Evolutionary conservation across 1,140 invertebrate species (phyloP).

Genomic region (Cyphomyrmex costatus): DNA sequence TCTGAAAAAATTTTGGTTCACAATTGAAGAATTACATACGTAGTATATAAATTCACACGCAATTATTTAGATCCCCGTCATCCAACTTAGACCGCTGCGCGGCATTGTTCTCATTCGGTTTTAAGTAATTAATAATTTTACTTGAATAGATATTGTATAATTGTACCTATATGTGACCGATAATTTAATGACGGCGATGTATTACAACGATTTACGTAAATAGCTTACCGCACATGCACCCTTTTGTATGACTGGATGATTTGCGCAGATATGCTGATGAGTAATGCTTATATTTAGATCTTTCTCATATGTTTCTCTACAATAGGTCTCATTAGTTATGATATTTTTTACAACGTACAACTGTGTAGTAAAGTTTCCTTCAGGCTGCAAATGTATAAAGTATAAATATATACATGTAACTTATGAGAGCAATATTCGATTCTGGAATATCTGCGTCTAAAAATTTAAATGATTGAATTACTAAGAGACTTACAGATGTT

Average conservation of each 20-base stretch:
- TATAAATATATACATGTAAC: constrained; percentile 31
- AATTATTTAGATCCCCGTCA: too few relatives aligned
- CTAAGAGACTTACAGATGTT: constrained; percentile 57
- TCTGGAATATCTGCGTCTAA: not conserved
- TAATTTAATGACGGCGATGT: constrained; percentile 14
- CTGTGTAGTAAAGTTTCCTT: constrained; percentile 47
- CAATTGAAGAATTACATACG: too few relatives aligned
- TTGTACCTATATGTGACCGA: too few relatives aligned
- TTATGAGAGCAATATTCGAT: not conserved
- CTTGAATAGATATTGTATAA: too few relatives aligned
- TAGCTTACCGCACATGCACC: constrained; percentile 73
- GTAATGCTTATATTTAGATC: too few relatives aligned
- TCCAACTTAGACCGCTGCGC: too few relatives aligned
- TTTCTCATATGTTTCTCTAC: constrained; percentile 32
- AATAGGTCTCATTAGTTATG: constrained; percentile 59
- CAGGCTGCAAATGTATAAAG: constrained; percentile 53
- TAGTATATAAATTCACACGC: too few relatives aligned
- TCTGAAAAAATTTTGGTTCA: too few relatives aligned
- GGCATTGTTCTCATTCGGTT: too few relatives aligned
- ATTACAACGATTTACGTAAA: not conserved
- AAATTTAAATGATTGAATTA: not conserved
- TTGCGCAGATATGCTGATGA: constrained; percentile 67
- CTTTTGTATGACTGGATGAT: constrained; percentile 41
- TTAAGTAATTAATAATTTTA: constrained; percentile 13
- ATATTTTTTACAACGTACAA: constrained; percentile 60